Percentiles rank a stretch among this genome's conserved stretches.
These are phyloP conservation scores for Cryptocephalus primarius DNA, from an alignment of 2,888 invertebrate species.

Conservation along the genomic window DNA sequence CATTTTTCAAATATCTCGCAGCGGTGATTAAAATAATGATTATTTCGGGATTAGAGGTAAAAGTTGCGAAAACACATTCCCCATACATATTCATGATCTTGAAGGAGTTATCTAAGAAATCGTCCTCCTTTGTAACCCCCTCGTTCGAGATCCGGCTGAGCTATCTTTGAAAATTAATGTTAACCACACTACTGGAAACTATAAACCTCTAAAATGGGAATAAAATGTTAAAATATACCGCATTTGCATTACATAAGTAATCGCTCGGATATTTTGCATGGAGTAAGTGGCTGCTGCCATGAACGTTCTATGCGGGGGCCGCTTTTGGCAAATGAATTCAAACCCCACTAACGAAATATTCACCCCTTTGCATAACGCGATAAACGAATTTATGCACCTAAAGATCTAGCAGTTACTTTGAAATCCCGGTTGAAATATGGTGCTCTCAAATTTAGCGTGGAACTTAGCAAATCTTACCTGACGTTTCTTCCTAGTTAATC, in stretches of 20 bases:
- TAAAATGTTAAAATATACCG: conserved; percentile 28
- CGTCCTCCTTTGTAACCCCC: conserved; percentile 23
- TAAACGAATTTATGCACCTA: too few species aligned
- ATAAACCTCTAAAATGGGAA: conserved; percentile 32
- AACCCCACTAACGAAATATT: too few species aligned
- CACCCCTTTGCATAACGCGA: too few species aligned
- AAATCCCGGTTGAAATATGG: too few species aligned
- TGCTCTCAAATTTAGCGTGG: too few species aligned
- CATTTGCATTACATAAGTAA: conserved; percentile 25
- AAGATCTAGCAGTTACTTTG: too few species aligned
- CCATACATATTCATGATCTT: conserved; percentile 28
- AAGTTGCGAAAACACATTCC: conserved; percentile 25
- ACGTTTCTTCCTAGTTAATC: too few species aligned
- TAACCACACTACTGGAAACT: conserved; percentile 28
- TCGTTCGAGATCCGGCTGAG: conserved; percentile 18
- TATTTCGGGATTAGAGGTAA: conserved; percentile 25
- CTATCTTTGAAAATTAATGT: conserved; percentile 29
- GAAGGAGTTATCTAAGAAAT: conserved; percentile 26
- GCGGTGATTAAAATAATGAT: conserved; percentile 15
- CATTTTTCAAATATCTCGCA: background rate
- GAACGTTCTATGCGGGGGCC: too few species aligned
- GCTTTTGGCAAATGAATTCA: too few species aligned
- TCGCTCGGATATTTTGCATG: background rate
- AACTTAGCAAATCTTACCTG: too few species aligned
- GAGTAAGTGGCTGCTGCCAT: too few species aligned